A percentile compares a stretch with the other conserved stretches of the same genome.
phyloP scores from a whole-genome alignment of 92 coral and sea anemone genomes.

The Palythoa grandis region DNA sequence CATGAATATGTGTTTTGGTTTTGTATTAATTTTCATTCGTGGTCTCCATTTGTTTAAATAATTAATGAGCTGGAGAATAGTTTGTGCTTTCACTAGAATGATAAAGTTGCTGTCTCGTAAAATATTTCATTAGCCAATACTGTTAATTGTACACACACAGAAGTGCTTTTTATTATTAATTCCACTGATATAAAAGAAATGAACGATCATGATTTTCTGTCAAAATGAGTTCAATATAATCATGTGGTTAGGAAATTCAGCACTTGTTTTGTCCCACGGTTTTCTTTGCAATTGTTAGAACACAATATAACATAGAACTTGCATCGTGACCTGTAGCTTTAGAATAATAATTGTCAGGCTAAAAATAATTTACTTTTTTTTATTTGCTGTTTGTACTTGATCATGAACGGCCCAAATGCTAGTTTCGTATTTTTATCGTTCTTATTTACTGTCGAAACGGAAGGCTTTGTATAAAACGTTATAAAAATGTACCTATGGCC shows the following conservation, averaged over 20 bases:
- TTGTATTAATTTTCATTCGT: constrained; percentile 7
- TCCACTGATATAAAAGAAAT: too few relatives aligned
- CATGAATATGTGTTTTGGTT: constrained; percentile 2
- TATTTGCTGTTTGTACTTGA: neutral
- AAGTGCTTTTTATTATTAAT: neutral
- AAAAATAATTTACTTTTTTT: neutral
- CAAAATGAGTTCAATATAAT: neutral
- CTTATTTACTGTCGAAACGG: too few relatives aligned
- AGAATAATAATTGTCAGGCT: neutral
- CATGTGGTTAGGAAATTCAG: neutral
- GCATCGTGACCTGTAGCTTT: neutral
- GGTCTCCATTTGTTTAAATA: constrained; percentile 32
- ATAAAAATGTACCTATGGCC: too few relatives aligned
- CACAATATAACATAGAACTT: too few relatives aligned
- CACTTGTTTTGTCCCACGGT: neutral
- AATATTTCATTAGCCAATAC: neutral
- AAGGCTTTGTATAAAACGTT: too few relatives aligned
- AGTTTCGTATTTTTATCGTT: too few relatives aligned
- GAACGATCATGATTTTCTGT: too few relatives aligned
- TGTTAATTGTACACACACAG: neutral
- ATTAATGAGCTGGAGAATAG: constrained; percentile 32
- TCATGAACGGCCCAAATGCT: too few relatives aligned
- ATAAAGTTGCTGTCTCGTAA: constrained; percentile 23
- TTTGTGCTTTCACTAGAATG: constrained; percentile 7
- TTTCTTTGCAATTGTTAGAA: constrained; percentile 16